phyloP scores from a whole-genome alignment of 2,113 vertebrate species.

The Nycticebus coucang region DNA sequence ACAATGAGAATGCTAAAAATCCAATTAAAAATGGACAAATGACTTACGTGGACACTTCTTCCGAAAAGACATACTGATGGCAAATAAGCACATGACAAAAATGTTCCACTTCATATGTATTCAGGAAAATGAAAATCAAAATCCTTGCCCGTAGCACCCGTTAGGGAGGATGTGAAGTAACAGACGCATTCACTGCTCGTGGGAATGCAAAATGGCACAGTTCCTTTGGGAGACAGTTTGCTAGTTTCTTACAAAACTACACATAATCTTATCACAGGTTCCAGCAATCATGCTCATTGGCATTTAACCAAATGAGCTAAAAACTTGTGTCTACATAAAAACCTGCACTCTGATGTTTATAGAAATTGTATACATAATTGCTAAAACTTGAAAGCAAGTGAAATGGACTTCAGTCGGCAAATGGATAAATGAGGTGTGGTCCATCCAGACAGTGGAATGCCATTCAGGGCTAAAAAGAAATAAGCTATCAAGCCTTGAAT shows the following conservation, averaged over 20 bases:
- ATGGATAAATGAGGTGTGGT: neutral
- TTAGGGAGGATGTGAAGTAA: neutral
- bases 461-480: neutral
- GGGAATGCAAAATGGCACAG: neutral
- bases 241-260: neutral
- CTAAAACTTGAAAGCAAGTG: neutral
- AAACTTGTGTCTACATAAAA: neutral
- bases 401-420: neutral
- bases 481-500: neutral
- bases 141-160: neutral
- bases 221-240: neutral
- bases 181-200: neutral
- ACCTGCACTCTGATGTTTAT: neutral
- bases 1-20: neutral
- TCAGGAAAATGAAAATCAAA: neutral
- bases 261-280: neutral
- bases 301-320: neutral
- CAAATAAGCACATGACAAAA: neutral
- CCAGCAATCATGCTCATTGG: neutral
- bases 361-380: neutral
- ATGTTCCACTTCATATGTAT: neutral
- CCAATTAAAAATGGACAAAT: neutral
- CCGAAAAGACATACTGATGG: neutral
- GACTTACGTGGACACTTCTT: neutral
- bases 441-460: neutral